A percentile compares a stretch with the other conserved stretches of the same genome.
phyloP scores from a whole-genome alignment of 2,888 invertebrate species.

The Dasysyrphus albostriatus region DNA sequence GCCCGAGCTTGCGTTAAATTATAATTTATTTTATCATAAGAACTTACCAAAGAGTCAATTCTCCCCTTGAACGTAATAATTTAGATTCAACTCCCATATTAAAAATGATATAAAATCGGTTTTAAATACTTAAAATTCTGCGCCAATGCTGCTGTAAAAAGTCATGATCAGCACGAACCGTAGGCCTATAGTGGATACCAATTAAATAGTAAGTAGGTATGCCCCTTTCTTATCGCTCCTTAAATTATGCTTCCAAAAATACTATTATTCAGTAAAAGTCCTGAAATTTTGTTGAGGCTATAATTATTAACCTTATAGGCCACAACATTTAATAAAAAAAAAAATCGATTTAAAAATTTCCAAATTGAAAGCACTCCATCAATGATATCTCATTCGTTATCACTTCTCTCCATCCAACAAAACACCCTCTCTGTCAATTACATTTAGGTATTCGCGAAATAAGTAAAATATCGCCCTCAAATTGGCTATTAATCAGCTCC shows the following conservation, averaged over 20 bases:
- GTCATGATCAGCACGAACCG: too few relatives aligned
- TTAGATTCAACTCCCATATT: too few relatives aligned
- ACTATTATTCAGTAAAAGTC: background rate
- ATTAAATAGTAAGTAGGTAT: background rate
- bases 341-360: background rate
- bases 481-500: slow-evolving; percentile 68
- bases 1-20: too few relatives aligned
- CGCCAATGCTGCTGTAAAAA: too few relatives aligned
- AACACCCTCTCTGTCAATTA: slow-evolving; percentile 40
- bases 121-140: too few relatives aligned
- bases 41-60: too few relatives aligned
- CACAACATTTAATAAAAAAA: too few relatives aligned
- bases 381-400: slow-evolving; percentile 30
- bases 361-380: slow-evolving; percentile 39
- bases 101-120: too few relatives aligned
- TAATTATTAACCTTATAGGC: background rate
- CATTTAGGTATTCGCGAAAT: slow-evolving; percentile 49
- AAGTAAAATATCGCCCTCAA: slow-evolving; percentile 65
- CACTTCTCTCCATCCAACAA: background rate
- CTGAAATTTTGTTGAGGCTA: background rate
- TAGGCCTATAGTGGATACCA: too few relatives aligned
- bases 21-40: too few relatives aligned
- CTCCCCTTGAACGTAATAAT: too few relatives aligned
- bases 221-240: background rate
- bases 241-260: background rate